Conservation (phyloP, 2,888 invertebrate species). For the Chalcosyrphus nemorum region DNA sequence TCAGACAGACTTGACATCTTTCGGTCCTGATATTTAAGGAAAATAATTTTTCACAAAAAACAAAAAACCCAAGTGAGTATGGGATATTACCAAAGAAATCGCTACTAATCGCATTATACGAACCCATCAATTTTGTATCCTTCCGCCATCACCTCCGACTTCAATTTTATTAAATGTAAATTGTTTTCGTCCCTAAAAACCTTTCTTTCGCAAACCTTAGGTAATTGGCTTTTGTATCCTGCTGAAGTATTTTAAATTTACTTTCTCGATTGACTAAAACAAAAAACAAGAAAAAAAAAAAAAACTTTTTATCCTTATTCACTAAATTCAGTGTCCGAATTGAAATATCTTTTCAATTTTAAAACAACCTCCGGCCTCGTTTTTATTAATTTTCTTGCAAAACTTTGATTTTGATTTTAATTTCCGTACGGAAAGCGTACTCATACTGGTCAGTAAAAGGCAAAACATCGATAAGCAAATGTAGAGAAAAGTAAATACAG, state of each 20-base stretch:
- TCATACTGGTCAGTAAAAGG: slow-evolving; percentile 44
- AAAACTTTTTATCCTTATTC: background rate
- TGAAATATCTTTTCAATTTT: slow-evolving; percentile 61
- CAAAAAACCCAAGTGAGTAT: background rate
- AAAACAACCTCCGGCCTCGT: slow-evolving; percentile 58
- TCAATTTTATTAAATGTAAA: background rate
- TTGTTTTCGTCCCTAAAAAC: background rate
- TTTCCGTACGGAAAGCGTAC: slow-evolving; percentile 61
- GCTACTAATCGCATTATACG: background rate
- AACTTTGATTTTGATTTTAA: slow-evolving; percentile 69
- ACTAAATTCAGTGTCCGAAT: slow-evolving; percentile 41
- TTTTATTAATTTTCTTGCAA: slow-evolving; percentile 63
- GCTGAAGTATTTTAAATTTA: background rate
- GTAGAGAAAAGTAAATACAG: slow-evolving; percentile 57
- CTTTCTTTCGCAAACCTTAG: background rate
- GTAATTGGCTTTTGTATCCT: background rate
- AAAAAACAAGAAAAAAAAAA: background rate
- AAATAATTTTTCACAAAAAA: no score
- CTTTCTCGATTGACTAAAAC: slow-evolving; percentile 6
- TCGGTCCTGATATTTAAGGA: no score
- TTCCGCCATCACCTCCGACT: background rate
- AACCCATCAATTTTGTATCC: background rate
- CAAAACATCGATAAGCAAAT: slow-evolving; percentile 65
- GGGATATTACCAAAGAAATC: background rate
- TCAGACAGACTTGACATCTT: no score